phyloP scores from a whole-genome alignment of 2,113 vertebrate genomes.

The Saimiri boliviensis region DNA sequence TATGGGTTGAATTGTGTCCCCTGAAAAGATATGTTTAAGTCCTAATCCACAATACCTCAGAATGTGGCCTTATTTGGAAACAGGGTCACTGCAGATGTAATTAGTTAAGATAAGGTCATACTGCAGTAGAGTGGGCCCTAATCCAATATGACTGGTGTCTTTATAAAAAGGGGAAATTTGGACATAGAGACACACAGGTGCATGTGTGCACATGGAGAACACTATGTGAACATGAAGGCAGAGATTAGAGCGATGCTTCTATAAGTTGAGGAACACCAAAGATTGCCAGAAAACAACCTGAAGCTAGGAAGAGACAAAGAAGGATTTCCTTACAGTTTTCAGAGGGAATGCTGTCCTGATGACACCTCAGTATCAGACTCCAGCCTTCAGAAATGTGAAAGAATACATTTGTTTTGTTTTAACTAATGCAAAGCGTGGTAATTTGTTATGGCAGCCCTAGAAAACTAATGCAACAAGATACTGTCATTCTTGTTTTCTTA shows the following conservation, averaged over 20 bases:
- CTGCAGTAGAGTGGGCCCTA: neutral
- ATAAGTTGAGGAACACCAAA: neutral
- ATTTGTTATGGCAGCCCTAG: neutral
- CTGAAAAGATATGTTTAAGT: neutral
- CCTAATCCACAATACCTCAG: neutral
- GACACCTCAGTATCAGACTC: neutral
- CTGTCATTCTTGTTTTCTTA: neutral
- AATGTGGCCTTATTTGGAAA: constrained; percentile 40
- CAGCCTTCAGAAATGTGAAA: neutral
- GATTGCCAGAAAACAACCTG: neutral
- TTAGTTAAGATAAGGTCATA: neutral
- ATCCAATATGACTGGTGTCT: neutral
- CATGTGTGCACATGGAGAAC: neutral
- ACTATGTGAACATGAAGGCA: neutral
- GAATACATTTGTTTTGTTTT: neutral
- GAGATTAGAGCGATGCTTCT: neutral
- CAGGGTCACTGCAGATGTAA: neutral
- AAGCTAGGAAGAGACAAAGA: neutral
- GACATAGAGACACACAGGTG: neutral
- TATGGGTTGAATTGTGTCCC: constrained; percentile 11
- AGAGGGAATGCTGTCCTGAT: neutral
- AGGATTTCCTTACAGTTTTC: neutral
- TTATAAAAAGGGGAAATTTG: neutral
- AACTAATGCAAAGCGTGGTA: neutral
- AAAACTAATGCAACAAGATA: neutral